Base-by-base conservation (phyloP, 2,888 invertebrate genomes). In the Ametastegia equiseti region DNA sequence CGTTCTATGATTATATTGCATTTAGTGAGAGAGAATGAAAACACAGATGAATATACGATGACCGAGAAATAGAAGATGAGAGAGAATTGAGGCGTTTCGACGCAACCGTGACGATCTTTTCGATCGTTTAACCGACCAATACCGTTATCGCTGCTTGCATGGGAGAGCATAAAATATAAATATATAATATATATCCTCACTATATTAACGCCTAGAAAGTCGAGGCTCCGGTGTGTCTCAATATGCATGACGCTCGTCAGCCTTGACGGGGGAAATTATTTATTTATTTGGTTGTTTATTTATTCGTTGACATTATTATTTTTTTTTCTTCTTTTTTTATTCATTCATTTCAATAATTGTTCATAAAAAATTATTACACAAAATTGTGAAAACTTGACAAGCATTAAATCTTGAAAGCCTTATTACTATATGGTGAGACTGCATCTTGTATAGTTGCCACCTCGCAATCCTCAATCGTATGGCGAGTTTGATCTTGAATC, bases 121-220 rank as follows among this genome's bases (percentile, higher is more conserved):
- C 27, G 33, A 42, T 45, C 0, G 45, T 71, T 30, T 42, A 71
- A 9, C 45, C 45, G 60, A 45, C 42, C 27, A 71, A 71, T 71
- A 71, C 45, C 69, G 69, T 71, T 71, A 71, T 65, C 65, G 65
- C 15, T 65, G n/a, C 19, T 65, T 71, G 69, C 69, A n/a, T n/a
- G n/a, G n/a, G n/a, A n/a, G n/a, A n/a, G n/a, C 13, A 9, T 9
- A 42, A 42, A 9, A 45, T 23, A 45, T 19, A 71, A 19, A 23
- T 45, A 45, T 15, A 71, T 45, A n/a, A 71, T 71, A 27, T 71
- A 45, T 23, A 71, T 23, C n/a, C n/a, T n/a, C n/a, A n/a, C n/a
- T n/a, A n/a, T 71, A 71, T 45, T 71, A 30, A 71, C 30, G 71
- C 71, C 42, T 71, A 69, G 69, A 69, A 69, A 69, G 23, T 69